A percentile compares a stretch with the other conserved stretches of the same genome.
phyloP scores from a whole-genome alignment of 2,797 vertebrate species.

The Xenopus petersii region DNA sequence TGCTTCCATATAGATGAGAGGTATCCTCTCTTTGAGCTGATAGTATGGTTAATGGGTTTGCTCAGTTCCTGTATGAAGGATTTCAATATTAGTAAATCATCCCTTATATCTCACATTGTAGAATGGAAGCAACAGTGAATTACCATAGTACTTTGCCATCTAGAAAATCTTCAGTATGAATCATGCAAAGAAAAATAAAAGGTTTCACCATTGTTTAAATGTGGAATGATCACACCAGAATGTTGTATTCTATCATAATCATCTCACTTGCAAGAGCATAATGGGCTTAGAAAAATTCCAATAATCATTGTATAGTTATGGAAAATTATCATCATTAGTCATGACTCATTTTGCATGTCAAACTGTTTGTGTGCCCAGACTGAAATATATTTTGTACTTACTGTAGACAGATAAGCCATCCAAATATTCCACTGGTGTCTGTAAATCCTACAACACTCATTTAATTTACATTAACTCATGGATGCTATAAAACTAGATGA shows the following conservation, averaged over 20 bases:
- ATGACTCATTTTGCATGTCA: constrained; percentile 8
- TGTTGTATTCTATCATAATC: constrained; percentile 4
- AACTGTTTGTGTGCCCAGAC: constrained; percentile 3
- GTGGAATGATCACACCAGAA: neutral
- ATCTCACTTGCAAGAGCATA: neutral
- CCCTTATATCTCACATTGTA: too few species aligned
- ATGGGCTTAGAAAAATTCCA: neutral
- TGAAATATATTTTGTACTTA: constrained; percentile 6
- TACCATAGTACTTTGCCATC: too few species aligned
- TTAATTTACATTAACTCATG: neutral
- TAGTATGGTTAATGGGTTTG: too few species aligned
- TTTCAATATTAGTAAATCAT: too few species aligned
- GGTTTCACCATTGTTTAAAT: too few species aligned
- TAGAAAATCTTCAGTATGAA: too few species aligned
- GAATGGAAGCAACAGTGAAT: too few species aligned
- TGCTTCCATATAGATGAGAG: too few species aligned
- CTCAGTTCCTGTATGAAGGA: too few species aligned
- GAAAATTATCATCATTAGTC: constrained; percentile 9
- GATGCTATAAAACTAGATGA: neutral
- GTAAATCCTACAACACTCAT: neutral
- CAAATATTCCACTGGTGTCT: constrained; percentile 11
- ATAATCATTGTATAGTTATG: constrained; percentile 10
- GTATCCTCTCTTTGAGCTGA: too few species aligned
- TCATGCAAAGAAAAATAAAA: too few species aligned
- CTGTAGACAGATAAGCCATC: neutral